Evolutionary conservation across 2,888 invertebrate genomes (phyloP).

Genomic region (Malthinus flaveolus): DNA sequence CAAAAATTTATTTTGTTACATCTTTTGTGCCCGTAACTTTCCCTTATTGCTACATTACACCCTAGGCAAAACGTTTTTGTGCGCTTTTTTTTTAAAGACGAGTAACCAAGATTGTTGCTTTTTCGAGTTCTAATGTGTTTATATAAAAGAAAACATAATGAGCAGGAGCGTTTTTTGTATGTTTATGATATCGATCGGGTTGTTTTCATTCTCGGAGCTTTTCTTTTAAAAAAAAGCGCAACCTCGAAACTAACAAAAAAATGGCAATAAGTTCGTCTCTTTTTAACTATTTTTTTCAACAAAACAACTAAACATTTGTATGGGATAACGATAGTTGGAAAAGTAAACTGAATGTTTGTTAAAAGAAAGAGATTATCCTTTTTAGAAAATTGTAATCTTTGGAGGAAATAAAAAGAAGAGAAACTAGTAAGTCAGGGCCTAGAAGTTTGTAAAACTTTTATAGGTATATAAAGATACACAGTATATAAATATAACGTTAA

Average conservation of each 20-base stretch:
- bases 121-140: slow-evolving; percentile 3
- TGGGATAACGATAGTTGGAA: too few relatives aligned
- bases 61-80: slow-evolving; percentile 1
- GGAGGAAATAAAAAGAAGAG: neutral
- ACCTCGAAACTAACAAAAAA: too few relatives aligned
- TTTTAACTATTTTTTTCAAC: too few relatives aligned
- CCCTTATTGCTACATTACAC: neutral
- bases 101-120: neutral
- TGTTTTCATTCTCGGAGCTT: too few relatives aligned
- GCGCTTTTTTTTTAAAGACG: neutral
- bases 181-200: too few relatives aligned
- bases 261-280: too few relatives aligned
- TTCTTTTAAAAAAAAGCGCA: too few relatives aligned
- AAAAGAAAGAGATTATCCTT: too few relatives aligned
- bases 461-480: neutral
- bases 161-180: neutral
- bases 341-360: too few relatives aligned
- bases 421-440: neutral
- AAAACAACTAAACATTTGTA: too few relatives aligned
- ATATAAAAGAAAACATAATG: slow-evolving; percentile 1
- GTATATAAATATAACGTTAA: neutral
- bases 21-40: slow-evolving; percentile 15
- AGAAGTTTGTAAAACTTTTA: neutral
- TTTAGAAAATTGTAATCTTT: neutral
- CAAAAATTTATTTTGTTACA: slow-evolving; percentile 22